Conservation (phyloP, 2,888 invertebrate genomes). For the Vandiemenella viatica region DNA sequence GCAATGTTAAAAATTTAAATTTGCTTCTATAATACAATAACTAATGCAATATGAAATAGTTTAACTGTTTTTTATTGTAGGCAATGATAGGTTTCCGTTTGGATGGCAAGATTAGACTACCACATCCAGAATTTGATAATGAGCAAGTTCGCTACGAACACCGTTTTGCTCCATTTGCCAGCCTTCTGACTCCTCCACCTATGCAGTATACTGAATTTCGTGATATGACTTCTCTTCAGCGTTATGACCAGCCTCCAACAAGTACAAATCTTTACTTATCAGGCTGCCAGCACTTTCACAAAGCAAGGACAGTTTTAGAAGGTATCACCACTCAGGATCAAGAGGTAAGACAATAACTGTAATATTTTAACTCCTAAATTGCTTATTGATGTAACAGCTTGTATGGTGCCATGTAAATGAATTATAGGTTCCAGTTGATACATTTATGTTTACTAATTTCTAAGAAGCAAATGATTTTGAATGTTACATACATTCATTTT, state of each 20-base stretch:
- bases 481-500: background rate
- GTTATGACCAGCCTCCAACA: constrained; percentile 24
- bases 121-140: constrained; percentile 78
- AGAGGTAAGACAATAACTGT: constrained; percentile 41
- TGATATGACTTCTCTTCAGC: constrained; percentile 59
- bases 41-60: too few species aligned
- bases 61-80: constrained; percentile 31
- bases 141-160: constrained; percentile 91
- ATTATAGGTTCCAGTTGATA: too few species aligned
- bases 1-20: too few species aligned
- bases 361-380: background rate
- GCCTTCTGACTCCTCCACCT: constrained; percentile 74
- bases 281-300: constrained; percentile 84
- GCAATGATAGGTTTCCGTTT: constrained; percentile 80
- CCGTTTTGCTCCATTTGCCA: constrained; percentile 78
- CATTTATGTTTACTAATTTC: constrained; percentile 3
- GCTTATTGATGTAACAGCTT: too few species aligned
- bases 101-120: constrained; percentile 69
- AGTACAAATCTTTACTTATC: constrained; percentile 45
- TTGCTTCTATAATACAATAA: too few species aligned
- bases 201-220: constrained; percentile 80
- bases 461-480: background rate
- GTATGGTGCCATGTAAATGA: too few species aligned
- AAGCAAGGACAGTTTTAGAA: constrained; percentile 74
- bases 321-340: constrained; percentile 65